A percentile compares a stretch with the other conserved stretches of the same genome.
These are phyloP conservation scores for Ctenopoma multispine DNA, from an alignment of 2,797 vertebrate genomes.

Conservation along the genomic window DNA sequence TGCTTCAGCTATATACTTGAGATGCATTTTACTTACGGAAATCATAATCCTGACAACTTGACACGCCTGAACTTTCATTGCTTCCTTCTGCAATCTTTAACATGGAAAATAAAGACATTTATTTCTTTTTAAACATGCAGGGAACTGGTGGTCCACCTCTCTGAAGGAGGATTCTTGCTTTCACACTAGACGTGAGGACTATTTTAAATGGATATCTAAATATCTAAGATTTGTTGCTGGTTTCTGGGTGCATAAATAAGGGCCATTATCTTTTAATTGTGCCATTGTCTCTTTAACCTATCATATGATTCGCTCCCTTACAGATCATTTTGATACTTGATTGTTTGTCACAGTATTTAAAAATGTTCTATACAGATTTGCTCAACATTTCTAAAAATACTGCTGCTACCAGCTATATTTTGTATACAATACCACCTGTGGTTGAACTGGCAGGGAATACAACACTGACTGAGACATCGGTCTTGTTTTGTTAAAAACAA, in stretches of 20 bases:
- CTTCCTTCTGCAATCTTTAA: constrained; percentile 20
- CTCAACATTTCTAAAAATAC: constrained; percentile 28
- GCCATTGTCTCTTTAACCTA: constrained; percentile 55
- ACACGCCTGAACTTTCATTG: neutral
- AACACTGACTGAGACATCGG: constrained; percentile 38
- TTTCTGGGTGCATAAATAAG: constrained; percentile 18
- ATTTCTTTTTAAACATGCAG: constrained; percentile 17
- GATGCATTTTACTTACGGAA: constrained; percentile 27
- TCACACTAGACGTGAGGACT: neutral
- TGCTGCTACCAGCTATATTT: constrained; percentile 52
- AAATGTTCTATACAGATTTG: constrained; percentile 15
- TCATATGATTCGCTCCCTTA: constrained; percentile 28
- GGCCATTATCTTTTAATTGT: constrained; percentile 47
- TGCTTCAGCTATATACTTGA: constrained; percentile 29
- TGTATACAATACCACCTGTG: constrained; percentile 41
- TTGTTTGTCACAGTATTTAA: constrained; percentile 36
- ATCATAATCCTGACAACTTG: neutral
- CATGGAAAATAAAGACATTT: constrained; percentile 22
- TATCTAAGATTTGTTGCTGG: neutral
- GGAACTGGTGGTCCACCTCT: constrained; percentile 1
- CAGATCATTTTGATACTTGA: constrained; percentile 50
- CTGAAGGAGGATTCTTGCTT: neutral
- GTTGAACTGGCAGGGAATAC: constrained; percentile 55
- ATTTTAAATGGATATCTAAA: neutral
- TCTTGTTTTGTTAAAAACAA: constrained; percentile 73